phyloP scores from a whole-genome alignment of 2,797 vertebrate species.

The Tamandua tetradactyla region DNA sequence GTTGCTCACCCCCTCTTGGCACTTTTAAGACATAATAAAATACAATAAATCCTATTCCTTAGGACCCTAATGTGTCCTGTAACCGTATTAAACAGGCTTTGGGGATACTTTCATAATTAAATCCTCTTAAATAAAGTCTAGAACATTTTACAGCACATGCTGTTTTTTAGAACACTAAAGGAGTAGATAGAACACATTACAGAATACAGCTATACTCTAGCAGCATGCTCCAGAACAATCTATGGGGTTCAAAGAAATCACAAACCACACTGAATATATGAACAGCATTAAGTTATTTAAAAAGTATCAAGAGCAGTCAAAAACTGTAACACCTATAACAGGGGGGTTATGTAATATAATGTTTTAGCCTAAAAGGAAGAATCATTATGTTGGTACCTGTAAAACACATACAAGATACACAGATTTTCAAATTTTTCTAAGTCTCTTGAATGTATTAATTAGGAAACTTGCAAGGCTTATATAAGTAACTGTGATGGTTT shows the following conservation, averaged over 20 bases:
- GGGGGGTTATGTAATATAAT: neutral
- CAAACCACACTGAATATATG: neutral
- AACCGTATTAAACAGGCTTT: neutral
- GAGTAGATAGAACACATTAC: neutral
- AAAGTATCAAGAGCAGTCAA: constrained; percentile 38
- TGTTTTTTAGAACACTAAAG: neutral
- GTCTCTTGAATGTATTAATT: neutral
- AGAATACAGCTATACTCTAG: neutral
- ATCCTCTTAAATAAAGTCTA: neutral
- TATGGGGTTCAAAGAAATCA: constrained; percentile 13
- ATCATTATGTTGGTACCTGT: neutral
- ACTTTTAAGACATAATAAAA: constrained; percentile 17
- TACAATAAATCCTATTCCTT: neutral
- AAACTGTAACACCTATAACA: neutral
- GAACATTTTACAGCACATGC: neutral
- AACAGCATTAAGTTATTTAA: neutral
- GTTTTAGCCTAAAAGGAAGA: constrained; percentile 2
- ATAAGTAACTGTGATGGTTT: too few species aligned
- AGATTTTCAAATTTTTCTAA: constrained; percentile 21
- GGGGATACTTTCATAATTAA: neutral
- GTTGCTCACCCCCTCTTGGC: too few species aligned
- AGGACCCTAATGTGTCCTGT: neutral
- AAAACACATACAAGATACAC: neutral
- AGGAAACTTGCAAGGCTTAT: neutral
- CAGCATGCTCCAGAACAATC: constrained; percentile 27